phyloP scores from a whole-genome alignment of 2,113 vertebrate genomes.

The Aplodontia rufa region DNA sequence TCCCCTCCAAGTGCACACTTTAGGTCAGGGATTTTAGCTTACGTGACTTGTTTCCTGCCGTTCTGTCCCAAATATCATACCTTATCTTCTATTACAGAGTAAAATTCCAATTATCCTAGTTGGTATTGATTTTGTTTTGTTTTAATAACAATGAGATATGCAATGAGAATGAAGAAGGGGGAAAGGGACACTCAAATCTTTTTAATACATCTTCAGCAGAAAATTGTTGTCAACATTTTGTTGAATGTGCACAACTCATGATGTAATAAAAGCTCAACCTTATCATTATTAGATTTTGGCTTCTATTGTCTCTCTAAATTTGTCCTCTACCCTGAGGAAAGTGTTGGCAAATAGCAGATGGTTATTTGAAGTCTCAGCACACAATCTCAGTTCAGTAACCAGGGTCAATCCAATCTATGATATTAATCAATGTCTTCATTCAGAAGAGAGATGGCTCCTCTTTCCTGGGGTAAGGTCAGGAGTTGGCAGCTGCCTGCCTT shows the following conservation, averaged over 20 bases:
- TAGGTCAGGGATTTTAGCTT: background rate
- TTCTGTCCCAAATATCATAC: background rate
- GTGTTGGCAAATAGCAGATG: background rate
- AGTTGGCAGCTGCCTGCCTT: background rate
- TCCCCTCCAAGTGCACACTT: background rate
- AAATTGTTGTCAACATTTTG: background rate
- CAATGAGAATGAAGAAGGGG: background rate
- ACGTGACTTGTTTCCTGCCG: background rate
- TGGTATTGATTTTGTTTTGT: background rate
- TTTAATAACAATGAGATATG: background rate
- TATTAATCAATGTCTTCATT: background rate
- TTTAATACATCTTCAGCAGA: background rate
- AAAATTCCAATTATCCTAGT: background rate
- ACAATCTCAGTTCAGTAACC: background rate
- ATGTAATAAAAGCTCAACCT: background rate
- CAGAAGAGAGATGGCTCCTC: background rate
- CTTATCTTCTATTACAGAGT: background rate
- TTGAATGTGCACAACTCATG: background rate
- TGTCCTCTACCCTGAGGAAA: background rate
- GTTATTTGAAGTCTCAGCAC: background rate
- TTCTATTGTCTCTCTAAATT: background rate
- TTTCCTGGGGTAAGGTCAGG: background rate
- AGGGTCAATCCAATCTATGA: background rate
- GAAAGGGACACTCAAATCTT: background rate
- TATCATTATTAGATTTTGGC: slow-evolving; percentile 13